Conservation (phyloP, 2,888 invertebrate genomes). For the Dasysyrphus tricinctus region DNA sequence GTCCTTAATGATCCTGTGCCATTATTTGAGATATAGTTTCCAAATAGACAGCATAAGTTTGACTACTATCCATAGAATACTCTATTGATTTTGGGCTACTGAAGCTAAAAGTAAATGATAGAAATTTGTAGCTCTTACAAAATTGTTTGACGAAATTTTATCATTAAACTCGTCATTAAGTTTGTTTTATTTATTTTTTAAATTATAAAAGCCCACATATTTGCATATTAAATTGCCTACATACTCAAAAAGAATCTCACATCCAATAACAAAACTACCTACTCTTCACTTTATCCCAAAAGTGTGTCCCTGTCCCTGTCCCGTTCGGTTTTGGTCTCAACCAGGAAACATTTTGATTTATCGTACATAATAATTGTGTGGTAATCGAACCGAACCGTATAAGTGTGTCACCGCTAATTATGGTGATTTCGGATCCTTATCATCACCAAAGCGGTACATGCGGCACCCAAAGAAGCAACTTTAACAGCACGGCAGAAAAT, state of each 20-base stretch:
- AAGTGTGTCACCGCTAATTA: slow-evolving; percentile 77
- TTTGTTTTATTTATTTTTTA: background rate
- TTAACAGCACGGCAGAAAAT: slow-evolving; percentile 12
- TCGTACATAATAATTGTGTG: slow-evolving; percentile 69
- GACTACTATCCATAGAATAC: too few relatives aligned
- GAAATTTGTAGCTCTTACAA: too few relatives aligned
- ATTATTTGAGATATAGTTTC: too few relatives aligned
- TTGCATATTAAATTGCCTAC: background rate
- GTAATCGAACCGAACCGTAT: slow-evolving; percentile 69
- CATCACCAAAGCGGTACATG: slow-evolving; percentile 57
- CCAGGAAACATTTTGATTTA: slow-evolving; percentile 69
- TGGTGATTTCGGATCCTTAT: slow-evolving; percentile 75
- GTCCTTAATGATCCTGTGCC: too few relatives aligned
- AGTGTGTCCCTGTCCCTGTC: too few relatives aligned
- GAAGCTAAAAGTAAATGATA: too few relatives aligned
- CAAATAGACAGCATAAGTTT: too few relatives aligned
- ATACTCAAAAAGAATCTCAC: background rate
- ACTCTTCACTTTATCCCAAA: background rate
- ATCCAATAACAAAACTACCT: background rate
- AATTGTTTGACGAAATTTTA: background rate
- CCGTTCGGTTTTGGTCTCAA: slow-evolving; percentile 9
- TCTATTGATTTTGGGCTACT: too few relatives aligned
- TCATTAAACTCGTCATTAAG: too few relatives aligned
- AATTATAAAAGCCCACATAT: background rate
- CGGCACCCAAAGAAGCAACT: slow-evolving; percentile 43